Conservation (phyloP, 1,140 invertebrate genomes). For the Doryteuthis pealeii region DNA sequence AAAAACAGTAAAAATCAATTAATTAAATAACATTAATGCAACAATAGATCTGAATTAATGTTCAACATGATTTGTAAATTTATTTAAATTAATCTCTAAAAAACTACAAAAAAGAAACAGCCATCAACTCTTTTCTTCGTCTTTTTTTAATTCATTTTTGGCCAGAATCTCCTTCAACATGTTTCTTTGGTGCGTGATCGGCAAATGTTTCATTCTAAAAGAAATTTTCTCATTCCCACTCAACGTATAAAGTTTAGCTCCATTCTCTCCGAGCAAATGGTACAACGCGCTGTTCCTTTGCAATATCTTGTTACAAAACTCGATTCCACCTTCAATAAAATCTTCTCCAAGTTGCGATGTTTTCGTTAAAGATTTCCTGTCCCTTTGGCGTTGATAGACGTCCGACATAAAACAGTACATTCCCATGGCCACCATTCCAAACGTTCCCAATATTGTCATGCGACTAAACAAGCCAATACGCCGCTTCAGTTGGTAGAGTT, state of each 20-base stretch:
- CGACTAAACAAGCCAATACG: slow-evolving; percentile 61
- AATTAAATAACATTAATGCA: too few relatives aligned
- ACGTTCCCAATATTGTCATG: slow-evolving; percentile 64
- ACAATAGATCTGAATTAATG: too few relatives aligned
- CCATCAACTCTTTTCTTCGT: too few relatives aligned
- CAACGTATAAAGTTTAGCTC: slow-evolving; percentile 66
- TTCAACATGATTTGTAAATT: too few relatives aligned
- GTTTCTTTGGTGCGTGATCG: slow-evolving; percentile 28
- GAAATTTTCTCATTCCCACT: slow-evolving; percentile 65
- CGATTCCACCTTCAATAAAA: slow-evolving; percentile 72
- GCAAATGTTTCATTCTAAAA: slow-evolving; percentile 25
- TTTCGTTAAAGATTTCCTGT: slow-evolving; percentile 67
- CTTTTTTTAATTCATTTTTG: neutral
- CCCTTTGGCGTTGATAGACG: slow-evolving; percentile 65
- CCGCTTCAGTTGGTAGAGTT: slow-evolving; percentile 64
- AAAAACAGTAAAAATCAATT: too few relatives aligned
- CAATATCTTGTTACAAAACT: slow-evolving; percentile 74
- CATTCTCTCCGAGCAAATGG: slow-evolving; percentile 66
- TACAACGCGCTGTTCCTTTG: slow-evolving; percentile 73
- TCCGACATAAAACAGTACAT: slow-evolving; percentile 70
- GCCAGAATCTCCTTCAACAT: slow-evolving; percentile 58
- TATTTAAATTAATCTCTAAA: too few relatives aligned
- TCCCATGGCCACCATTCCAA: slow-evolving; percentile 65
- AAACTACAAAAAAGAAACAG: too few relatives aligned
- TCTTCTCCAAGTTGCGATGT: slow-evolving; percentile 66